These are phyloP conservation scores for Oreotragus oreotragus DNA, from an alignment of 2,113 vertebrate species.

Conservation along the genomic window DNA sequence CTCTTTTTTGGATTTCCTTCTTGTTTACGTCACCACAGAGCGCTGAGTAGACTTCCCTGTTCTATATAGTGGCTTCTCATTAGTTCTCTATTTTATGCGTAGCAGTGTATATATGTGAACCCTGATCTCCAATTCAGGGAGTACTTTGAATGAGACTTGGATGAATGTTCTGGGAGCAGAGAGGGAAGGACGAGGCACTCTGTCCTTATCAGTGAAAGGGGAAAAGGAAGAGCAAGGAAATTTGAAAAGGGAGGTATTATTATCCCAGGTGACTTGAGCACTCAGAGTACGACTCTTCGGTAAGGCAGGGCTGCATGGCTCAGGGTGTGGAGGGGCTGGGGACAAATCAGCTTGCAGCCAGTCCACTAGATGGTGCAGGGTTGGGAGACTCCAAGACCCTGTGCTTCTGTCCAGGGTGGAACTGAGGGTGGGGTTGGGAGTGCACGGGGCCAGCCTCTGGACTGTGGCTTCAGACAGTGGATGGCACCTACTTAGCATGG, in stretches of 20 bases:
- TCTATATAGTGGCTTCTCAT: too few species aligned
- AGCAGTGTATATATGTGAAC: neutral
- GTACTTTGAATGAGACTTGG: fast-evolving
- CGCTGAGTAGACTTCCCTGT: too few species aligned
- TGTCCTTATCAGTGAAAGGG: neutral
- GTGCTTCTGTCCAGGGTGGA: too few species aligned
- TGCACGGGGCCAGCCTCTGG: fast-evolving
- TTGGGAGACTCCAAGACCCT: neutral
- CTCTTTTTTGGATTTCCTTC: too few species aligned
- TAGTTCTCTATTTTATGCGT: too few species aligned
- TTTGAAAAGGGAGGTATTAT: too few species aligned
- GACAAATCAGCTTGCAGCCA: neutral
- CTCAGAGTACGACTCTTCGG: neutral
- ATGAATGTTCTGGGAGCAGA: fast-evolving
- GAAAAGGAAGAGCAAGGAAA: fast-evolving
- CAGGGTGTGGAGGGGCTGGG: neutral
- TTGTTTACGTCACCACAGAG: too few species aligned
- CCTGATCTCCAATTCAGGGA: neutral
- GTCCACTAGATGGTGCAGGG: too few species aligned
- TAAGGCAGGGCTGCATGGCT: neutral
- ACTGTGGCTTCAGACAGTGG: fast-evolving
- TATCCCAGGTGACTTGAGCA: neutral
- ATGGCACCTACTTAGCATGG: fast-evolving
- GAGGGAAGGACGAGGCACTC: fast-evolving
- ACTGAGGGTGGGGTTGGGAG: neutral